A percentile compares a stretch with the other conserved stretches of the same genome.
Evolutionary conservation across 2,888 invertebrate species (phyloP).

Genomic region (Phlogophora meticulosa): DNA sequence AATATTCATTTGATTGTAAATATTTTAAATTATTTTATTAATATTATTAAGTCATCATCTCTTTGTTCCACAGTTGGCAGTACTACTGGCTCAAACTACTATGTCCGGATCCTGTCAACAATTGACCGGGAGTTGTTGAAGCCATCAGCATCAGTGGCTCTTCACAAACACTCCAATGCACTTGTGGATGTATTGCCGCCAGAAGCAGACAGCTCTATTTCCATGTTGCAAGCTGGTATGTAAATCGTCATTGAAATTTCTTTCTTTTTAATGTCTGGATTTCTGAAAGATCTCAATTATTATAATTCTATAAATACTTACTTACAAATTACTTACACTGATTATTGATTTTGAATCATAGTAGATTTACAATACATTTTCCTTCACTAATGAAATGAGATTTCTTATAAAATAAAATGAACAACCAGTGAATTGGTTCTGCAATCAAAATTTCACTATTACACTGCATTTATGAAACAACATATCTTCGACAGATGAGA

Average conservation of each 20-base stretch:
- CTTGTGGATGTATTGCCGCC: constrained; percentile 99
- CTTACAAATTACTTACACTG: not conserved
- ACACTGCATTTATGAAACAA: not conserved
- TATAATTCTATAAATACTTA: too few relatives aligned
- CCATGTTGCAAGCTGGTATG: constrained; percentile 98
- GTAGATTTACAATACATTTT: too few relatives aligned
- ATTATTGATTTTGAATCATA: not conserved
- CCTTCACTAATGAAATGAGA: too few relatives aligned
- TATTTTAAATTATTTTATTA: not conserved
- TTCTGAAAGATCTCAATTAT: too few relatives aligned
- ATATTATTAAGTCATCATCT: not conserved
- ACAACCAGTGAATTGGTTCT: not conserved
- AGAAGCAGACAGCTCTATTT: constrained; percentile 99
- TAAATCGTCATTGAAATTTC: too few relatives aligned
- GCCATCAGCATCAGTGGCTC: constrained; percentile 99
- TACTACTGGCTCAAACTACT: constrained; percentile 99
- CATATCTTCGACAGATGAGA: constrained; percentile 93
- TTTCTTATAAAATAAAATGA: too few relatives aligned
- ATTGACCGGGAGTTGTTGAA: constrained; percentile 99
- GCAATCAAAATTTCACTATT: not conserved
- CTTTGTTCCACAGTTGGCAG: constrained; percentile 94
- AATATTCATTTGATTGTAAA: not conserved
- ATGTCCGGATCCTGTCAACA: constrained; percentile 99
- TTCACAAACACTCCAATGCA: constrained; percentile 99
- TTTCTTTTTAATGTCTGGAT: too few relatives aligned